Conservation (phyloP, 2,888 invertebrate genomes). For the Hybos culiciformis region DNA sequence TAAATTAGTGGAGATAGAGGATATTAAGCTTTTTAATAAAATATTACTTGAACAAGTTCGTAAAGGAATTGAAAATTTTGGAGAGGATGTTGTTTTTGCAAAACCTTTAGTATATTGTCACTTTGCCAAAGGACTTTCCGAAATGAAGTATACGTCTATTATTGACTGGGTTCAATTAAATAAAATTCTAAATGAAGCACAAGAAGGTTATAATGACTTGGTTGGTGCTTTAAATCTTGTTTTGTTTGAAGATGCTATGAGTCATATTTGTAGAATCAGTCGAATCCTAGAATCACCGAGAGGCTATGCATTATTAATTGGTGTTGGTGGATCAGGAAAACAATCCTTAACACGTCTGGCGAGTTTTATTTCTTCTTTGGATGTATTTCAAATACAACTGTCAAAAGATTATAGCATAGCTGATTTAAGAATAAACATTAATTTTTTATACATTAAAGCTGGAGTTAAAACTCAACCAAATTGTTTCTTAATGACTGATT, state of each 20-base stretch:
- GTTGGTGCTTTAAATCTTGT: conserved; percentile 87
- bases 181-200: conserved; percentile 63
- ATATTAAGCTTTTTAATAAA: conserved; percentile 59
- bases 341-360: conserved; percentile 81
- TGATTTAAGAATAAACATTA: conserved; percentile 63
- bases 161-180: conserved; percentile 54
- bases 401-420: conserved; percentile 72
- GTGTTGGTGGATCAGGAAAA: conserved; percentile 91
- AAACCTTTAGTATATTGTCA: conserved; percentile 82
- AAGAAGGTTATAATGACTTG: conserved; percentile 76
- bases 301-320: conserved; percentile 82
- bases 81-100: conserved; percentile 55
- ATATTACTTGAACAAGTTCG: conserved; percentile 61
- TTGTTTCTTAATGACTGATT: conserved; percentile 86
- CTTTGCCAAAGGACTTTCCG: conserved; percentile 82
- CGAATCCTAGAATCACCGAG: conserved; percentile 83
- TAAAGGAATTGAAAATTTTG: conserved; percentile 60
- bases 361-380: conserved; percentile 77
- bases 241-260: conserved; percentile 89
- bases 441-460: conserved; percentile 68
- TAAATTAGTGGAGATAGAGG: conserved; percentile 70
- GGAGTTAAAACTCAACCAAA: conserved; percentile 75
- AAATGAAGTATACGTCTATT: conserved; percentile 79
- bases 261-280: conserved; percentile 81
- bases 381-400: conserved; percentile 88